Conservation (phyloP, 2,797 vertebrate species). For the Paedocypris micromegethes region DNA sequence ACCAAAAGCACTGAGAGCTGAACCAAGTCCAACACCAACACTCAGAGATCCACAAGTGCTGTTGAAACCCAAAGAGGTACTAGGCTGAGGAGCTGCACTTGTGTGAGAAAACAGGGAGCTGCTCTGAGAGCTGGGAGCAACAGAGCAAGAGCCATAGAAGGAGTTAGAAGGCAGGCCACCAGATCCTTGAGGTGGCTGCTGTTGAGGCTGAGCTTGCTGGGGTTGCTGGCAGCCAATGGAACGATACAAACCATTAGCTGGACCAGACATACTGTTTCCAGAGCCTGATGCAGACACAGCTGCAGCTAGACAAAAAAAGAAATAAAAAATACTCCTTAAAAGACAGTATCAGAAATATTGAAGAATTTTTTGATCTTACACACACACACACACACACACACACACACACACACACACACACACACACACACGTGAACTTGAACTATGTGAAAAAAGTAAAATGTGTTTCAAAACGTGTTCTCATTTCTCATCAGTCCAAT, state of each 20-base stretch:
- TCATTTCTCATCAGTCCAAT: too few species aligned
- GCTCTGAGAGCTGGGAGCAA: constrained; percentile 91
- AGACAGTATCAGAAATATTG: background rate
- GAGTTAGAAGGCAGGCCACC: constrained; percentile 87
- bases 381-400: too few species aligned
- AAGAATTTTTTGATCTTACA: too few species aligned
- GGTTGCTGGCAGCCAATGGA: constrained; percentile 84
- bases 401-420: too few species aligned
- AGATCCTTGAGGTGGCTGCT: constrained; percentile 75
- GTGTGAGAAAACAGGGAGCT: constrained; percentile 96
- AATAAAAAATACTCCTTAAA: background rate
- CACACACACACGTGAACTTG: too few species aligned
- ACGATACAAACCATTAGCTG: constrained; percentile 88
- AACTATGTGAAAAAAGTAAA: too few species aligned
- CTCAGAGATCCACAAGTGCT: constrained; percentile 82
- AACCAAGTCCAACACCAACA: constrained; percentile 89
- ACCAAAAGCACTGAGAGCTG: constrained; percentile 93
- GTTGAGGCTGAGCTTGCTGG: constrained; percentile 64
- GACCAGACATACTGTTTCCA: constrained; percentile 84
- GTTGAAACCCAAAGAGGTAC: constrained; percentile 90
- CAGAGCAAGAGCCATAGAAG: constrained; percentile 88
- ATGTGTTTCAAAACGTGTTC: too few species aligned
- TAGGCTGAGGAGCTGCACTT: constrained; percentile 81
- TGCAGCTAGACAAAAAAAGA: constrained; percentile 59
- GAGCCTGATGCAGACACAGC: constrained; percentile 88